Evolutionary conservation across 2,113 vertebrate species (phyloP), one percentile per base, ranked within the genome.

Genomic region (Percina caprodes): DNA sequence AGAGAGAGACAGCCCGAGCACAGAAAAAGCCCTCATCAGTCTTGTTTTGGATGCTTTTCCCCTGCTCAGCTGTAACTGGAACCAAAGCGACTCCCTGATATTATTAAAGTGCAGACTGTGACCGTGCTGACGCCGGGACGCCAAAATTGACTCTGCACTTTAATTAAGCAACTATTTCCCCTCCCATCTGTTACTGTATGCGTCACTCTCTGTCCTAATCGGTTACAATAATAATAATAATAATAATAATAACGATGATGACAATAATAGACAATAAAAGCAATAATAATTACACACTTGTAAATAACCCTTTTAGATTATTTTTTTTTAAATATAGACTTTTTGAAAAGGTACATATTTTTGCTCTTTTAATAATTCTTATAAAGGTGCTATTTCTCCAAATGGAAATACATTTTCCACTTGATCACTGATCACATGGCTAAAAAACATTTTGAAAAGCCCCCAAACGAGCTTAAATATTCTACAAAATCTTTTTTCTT

Each of bases 131-230:
- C 91, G 90, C 90, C 74, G 74, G 66, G 92, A 93, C 91, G 92
- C 91, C 42, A 45, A 56, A 79, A 91, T 90, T 86, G 89, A 93
- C 92, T 88, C 91, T 75, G 77, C 88, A 78, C 67, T 94, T 94
- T 93, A 93, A 94, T 93, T 93, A 92, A 93, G 78, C 21, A 79
- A 88, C 87, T 89, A 86, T 91, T 92, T 91, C 62, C 77, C 84
- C 80, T 86, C 88, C 92, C 93, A 93, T 94, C 93, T 94, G 93
- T 93, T 93, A 55, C 81, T 63, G 79, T 82, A 85, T 80, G 77
- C 74, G 74, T 39, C 85, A 72, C 74, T 15, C 69, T 79, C 59
- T 42, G 56, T 1, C 77, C 61, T 48, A 46, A 55, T 33, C 51
- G 8, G 21, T 11, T 9, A 45, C 14, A 54, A 51, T 48, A 21